These are phyloP conservation scores for Hyles lineata DNA, from an alignment of 2,888 invertebrate genomes.

Conservation along the genomic window DNA sequence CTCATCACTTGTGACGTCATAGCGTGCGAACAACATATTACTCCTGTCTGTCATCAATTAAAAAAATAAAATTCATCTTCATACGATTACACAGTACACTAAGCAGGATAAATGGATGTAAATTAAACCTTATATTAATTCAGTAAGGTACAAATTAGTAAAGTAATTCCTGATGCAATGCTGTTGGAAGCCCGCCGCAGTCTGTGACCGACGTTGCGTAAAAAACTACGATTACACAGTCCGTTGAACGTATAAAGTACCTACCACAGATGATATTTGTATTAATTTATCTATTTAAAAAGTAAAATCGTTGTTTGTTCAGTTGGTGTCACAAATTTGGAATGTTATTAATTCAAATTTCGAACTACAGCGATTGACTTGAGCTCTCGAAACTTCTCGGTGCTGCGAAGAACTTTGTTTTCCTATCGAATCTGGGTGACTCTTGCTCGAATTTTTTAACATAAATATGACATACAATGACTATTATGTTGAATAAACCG, in stretches of 20 bases:
- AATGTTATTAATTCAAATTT: not conserved
- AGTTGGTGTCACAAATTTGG: not conserved
- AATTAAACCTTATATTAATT: constrained; percentile 7
- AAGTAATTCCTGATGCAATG: constrained; percentile 26
- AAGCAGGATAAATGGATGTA: not conserved
- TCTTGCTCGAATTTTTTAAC: too few relatives aligned
- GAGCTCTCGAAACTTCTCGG: too few relatives aligned
- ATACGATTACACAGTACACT: constrained; percentile 23
- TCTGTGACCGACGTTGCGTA: constrained; percentile 53
- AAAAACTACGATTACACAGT: constrained; percentile 61
- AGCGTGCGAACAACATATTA: constrained; percentile 54
- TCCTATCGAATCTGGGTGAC: too few relatives aligned
- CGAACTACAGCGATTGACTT: not conserved
- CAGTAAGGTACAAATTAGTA: not conserved
- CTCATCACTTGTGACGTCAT: constrained; percentile 52
- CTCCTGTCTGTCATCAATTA: constrained; percentile 42
- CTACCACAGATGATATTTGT: constrained; percentile 37
- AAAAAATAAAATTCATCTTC: constrained; percentile 40
- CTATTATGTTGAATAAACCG: too few relatives aligned
- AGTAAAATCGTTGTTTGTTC: not conserved
- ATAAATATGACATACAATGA: too few relatives aligned
- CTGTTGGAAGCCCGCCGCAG: constrained; percentile 41
- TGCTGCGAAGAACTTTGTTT: too few relatives aligned
- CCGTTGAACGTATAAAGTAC: constrained; percentile 56
- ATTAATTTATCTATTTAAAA: constrained; percentile 13